Evolutionary conservation across 2,797 vertebrate species (phyloP).

Genomic region (Lacerta agilis): DNA sequence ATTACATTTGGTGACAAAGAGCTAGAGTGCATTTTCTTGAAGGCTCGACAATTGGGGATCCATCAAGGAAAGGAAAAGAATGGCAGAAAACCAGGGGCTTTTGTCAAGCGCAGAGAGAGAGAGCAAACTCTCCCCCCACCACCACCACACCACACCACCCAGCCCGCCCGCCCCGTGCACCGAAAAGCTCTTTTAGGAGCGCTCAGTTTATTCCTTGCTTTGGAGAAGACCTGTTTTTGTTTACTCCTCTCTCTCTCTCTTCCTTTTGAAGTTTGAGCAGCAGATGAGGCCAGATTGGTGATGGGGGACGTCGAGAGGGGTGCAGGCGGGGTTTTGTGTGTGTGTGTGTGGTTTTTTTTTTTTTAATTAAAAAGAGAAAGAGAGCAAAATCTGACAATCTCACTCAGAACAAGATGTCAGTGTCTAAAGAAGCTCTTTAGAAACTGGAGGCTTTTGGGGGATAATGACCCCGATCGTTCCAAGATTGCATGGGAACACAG

Average conservation of each 20-base stretch:
- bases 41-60: constrained; percentile 79
- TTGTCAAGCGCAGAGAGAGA: constrained; percentile 70
- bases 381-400: not conserved
- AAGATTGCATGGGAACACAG: constrained; percentile 70
- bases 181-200: constrained; percentile 25
- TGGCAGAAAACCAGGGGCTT: constrained; percentile 75
- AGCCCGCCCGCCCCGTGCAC: not conserved
- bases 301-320: constrained; percentile 8
- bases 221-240: not conserved
- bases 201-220: constrained; percentile 3
- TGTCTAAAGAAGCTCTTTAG: constrained; percentile 56
- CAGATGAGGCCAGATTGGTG: not conserved
- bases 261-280: constrained; percentile 41
- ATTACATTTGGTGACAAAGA: constrained; percentile 83
- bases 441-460: constrained; percentile 57
- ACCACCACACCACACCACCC: no score
- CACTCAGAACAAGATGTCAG: constrained; percentile 38
- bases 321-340: no score
- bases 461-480: constrained; percentile 48
- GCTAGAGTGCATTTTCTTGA: constrained; percentile 80
- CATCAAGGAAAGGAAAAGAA: constrained; percentile 78
- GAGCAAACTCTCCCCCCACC: not conserved
- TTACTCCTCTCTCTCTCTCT: constrained; percentile 23
- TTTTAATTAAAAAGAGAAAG: not conserved
- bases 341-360: no score